These are phyloP conservation scores for Penaeus chinensis DNA, from an alignment of 1,140 invertebrate genomes.

Conservation along the genomic window DNA sequence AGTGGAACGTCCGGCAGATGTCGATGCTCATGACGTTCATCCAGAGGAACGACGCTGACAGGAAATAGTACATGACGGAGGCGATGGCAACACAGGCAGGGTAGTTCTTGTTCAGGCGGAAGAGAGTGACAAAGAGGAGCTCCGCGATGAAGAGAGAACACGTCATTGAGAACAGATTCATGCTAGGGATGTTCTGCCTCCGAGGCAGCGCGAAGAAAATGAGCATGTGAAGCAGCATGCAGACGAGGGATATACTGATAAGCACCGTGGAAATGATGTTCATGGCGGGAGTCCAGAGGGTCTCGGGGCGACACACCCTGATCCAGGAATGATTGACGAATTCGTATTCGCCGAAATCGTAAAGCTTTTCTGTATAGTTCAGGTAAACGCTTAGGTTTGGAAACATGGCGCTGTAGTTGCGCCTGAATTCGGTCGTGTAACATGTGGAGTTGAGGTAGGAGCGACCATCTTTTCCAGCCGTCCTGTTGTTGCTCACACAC, in stretches of 20 bases:
- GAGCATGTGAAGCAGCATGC: constrained; percentile 49
- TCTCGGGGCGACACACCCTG: constrained; percentile 44
- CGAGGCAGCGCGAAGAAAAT: constrained; percentile 56
- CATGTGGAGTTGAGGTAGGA: constrained; percentile 48
- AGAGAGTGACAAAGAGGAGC: constrained; percentile 47
- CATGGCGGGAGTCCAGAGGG: constrained; percentile 52
- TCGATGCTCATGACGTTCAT: constrained; percentile 64
- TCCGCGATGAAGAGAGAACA: constrained; percentile 55
- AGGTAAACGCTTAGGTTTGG: constrained; percentile 55
- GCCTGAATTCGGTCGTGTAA: constrained; percentile 38
- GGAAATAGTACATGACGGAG: constrained; percentile 58
- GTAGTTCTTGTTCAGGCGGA: constrained; percentile 41
- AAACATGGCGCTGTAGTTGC: constrained; percentile 39
- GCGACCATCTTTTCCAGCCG: not conserved
- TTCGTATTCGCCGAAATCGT: constrained; percentile 58
- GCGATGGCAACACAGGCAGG: constrained; percentile 29
- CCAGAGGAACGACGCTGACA: constrained; percentile 56
- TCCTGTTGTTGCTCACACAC: constrained; percentile 36
- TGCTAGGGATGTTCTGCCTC: constrained; percentile 61
- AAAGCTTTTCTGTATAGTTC: constrained; percentile 39
- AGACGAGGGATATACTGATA: constrained; percentile 51
- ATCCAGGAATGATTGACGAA: constrained; percentile 46
- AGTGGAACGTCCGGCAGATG: constrained; percentile 59
- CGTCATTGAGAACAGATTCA: constrained; percentile 61
- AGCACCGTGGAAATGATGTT: constrained; percentile 48